Conservation (phyloP, 1,140 invertebrate species). For the Tetragnatha versicolor region DNA sequence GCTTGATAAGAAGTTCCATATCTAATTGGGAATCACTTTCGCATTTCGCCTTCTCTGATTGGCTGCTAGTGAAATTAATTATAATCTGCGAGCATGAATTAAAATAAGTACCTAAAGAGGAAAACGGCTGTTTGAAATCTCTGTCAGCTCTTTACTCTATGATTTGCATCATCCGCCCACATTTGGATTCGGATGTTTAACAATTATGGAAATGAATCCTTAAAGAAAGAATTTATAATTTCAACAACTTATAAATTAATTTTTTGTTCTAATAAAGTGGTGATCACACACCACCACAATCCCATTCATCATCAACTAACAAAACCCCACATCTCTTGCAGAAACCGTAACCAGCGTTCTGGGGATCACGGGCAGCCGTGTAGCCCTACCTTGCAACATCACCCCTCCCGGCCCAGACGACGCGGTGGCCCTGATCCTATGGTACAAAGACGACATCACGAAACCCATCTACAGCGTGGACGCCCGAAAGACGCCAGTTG, state of each 20-base stretch:
- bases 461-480: conserved; percentile 80
- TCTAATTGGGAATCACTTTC: no score
- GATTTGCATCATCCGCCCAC: neutral
- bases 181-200: no score
- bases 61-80: no score
- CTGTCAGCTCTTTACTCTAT: neutral
- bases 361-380: conserved; percentile 75
- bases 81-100: no score
- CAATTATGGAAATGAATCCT: no score
- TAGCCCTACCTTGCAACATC: conserved; percentile 83
- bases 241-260: neutral
- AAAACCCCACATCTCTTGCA: conserved; percentile 18
- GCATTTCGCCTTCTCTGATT: no score
- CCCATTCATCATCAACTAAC: neutral
- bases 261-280: neutral
- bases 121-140: no score
- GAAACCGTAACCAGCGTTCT: conserved; percentile 50
- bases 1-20: no score
- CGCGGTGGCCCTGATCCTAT: conserved; percentile 86
- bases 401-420: conserved; percentile 76
- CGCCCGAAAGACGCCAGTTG: conserved; percentile 42
- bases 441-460: conserved; percentile 82
- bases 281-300: neutral
- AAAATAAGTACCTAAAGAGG: no score
- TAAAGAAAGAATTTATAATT: neutral